Base-by-base conservation (phyloP, 2,888 invertebrate species). In the Euclidia mi region DNA sequence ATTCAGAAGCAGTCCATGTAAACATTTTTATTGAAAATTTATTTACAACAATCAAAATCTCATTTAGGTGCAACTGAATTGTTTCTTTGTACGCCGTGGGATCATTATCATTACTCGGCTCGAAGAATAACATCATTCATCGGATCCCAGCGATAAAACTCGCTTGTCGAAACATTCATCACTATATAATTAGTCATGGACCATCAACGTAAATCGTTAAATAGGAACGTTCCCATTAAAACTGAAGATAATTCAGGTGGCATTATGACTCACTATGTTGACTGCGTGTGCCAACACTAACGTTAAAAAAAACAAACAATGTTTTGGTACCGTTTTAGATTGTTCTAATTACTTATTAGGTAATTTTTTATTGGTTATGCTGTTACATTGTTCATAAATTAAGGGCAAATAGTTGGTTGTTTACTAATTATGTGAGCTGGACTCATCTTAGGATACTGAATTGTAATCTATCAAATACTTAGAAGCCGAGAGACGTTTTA, bases 211-310 rank as follows among this genome's bases (percentile, higher is more conserved):
- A 63, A 76, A 80, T 82, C 85, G 84, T 88, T 85, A 86, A 88
- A 79, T 81, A 82, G 79, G 69, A 76, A 69, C 62, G 61, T 44
- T 72, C 53, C 79, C 70, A 79, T 78, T 78, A 79, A 82, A 84
- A 79, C 79, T 77, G 65, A 78, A 79, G 84, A 88, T 83, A 85
- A 85, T 85, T 88, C 87, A 89, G 88, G 85, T 90, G 87, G 86
- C 82, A 64, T 73, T 74, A 76, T 90, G 88, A 90, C 47, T 89
- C 87, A 17, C 40, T 29, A 32, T 55, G 48, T 38, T 10, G 44
- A 40, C 56, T 60, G 58, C 68, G 77, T 75, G 83, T 84, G 88
- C 87, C 89, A 89, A 88, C 62, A 78, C 64, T 78, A 80, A 79
- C 75, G 62, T 67, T 61, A 84, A 84, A 79, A 83, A 79, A 78